A percentile compares a stretch with the other conserved stretches of the same genome.
Conservation (phyloP, 2,797 vertebrate species). For the Pterois miles region DNA sequence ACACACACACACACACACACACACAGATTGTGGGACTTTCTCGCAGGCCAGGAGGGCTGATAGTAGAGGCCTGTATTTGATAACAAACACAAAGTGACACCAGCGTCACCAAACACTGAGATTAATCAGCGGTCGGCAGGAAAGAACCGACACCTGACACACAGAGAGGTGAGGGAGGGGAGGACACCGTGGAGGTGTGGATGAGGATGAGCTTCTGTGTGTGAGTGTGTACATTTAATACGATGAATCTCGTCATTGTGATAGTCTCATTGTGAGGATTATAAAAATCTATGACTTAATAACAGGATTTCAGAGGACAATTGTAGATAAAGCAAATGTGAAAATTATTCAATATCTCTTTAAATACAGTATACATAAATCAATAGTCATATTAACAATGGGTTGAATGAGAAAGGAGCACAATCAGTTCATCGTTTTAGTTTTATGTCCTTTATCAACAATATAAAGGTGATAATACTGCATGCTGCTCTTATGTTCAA, state of each 20-base stretch:
- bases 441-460: not conserved
- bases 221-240: not conserved
- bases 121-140: slow-evolving; percentile 30
- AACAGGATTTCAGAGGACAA: not conserved
- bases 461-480: too few species aligned
- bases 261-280: not conserved
- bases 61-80: slow-evolving; percentile 42
- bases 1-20: slow-evolving; percentile 1
- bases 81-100: slow-evolving; percentile 48
- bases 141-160: slow-evolving; percentile 46
- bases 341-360: not conserved
- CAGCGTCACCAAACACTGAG: slow-evolving; percentile 42
- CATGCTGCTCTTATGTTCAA: not conserved
- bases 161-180: not conserved
- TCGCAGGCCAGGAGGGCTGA: slow-evolving; percentile 22
- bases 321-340: not conserved
- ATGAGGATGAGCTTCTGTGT: not conserved
- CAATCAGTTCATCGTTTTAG: not conserved
- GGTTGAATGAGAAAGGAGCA: not conserved
- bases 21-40: slow-evolving; percentile 16
- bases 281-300: not conserved
- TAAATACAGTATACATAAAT: too few species aligned
- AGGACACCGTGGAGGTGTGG: not conserved
- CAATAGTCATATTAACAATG: not conserved
- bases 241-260: not conserved